Conservation (phyloP, 1,140 invertebrate species). For the Belonocnema kinseyi region DNA sequence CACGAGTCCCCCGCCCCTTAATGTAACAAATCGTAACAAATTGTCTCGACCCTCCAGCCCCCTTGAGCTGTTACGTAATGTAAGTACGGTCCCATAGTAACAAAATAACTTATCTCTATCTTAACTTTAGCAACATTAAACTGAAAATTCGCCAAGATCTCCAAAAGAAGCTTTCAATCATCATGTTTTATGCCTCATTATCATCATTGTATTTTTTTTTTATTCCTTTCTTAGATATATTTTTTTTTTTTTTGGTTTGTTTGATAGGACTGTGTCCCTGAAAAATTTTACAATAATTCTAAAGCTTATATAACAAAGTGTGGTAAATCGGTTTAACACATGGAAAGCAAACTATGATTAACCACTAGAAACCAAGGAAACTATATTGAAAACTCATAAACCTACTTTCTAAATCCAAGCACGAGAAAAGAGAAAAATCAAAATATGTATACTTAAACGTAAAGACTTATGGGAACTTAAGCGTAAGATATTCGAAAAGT, state of each 20-base stretch:
- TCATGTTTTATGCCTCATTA: not conserved
- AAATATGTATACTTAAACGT: not conserved
- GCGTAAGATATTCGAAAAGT: not conserved
- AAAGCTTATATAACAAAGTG: constrained; percentile 2
- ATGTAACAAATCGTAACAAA: too few relatives aligned
- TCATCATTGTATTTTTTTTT: not conserved
- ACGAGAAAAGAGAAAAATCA: constrained; percentile 6
- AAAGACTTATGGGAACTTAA: not conserved
- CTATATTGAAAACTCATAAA: not conserved
- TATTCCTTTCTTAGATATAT: not conserved
- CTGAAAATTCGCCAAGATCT: not conserved
- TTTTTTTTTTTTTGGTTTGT: constrained; percentile 4
- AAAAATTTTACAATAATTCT: constrained; percentile 25
- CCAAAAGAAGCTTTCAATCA: not conserved
- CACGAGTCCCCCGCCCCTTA: too few relatives aligned
- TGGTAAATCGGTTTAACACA: constrained; percentile 11
- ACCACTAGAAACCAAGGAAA: constrained; percentile 9
- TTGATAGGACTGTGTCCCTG: constrained; percentile 3
- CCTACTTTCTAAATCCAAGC: constrained; percentile 10
- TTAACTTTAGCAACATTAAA: not conserved
- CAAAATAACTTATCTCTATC: not conserved
- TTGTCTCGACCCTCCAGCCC: too few relatives aligned
- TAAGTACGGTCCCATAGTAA: not conserved
- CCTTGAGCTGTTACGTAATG: too few relatives aligned
- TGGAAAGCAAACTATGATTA: not conserved